Evolutionary conservation across 2,888 invertebrate genomes (phyloP), one percentile per base, ranked within the genome.

Genomic region (Nudaria mundana): DNA sequence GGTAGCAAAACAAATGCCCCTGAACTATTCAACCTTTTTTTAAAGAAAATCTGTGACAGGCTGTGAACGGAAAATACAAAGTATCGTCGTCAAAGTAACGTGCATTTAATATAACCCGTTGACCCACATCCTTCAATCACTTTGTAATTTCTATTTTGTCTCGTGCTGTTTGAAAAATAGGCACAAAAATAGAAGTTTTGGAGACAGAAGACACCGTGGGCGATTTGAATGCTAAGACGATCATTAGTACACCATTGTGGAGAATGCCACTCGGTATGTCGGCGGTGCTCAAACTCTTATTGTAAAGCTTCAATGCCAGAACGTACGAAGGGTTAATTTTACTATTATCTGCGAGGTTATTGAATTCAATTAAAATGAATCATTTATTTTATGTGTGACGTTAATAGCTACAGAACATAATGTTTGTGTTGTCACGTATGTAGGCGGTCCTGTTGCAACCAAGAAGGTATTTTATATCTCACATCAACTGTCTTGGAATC

Each of bases 181-280:
- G 48, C 65, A 64, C 78, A 81, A 86, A 84, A 86, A 79, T 56
- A 61, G 70, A 48, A 59, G 53, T 79, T 82, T 74, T 46, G 83
- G 81, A 87, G 84, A 88, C 87, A 87, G 87, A 82, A 77, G 81
- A 48, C 63, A 57, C 70, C 78, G 86, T 82, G 78, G 86, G 84
- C 76, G 81, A 81, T 76, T 74, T 81, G 82, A 86, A 86, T 86
- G 86, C 70, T 85, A 85, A 83, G 79, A 79, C 74, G 71, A 80
- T 86, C 87, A 87, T 88, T 87, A 88, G 84, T 54, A 56, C 29
- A 53, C 79, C 67, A 83, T 88, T 88, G 87, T 59, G 81, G 58
- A 59, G 33, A 30, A 43, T 43, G 34, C 42, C 42, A 38, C 24
- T 38, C 38, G 33, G 49, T 47, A 42, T 32, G 57, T 30, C 70